A percentile compares a stretch with the other conserved stretches of the same genome.
Conservation (phyloP, 2,113 vertebrate genomes). For the Furnarius figulus region DNA sequence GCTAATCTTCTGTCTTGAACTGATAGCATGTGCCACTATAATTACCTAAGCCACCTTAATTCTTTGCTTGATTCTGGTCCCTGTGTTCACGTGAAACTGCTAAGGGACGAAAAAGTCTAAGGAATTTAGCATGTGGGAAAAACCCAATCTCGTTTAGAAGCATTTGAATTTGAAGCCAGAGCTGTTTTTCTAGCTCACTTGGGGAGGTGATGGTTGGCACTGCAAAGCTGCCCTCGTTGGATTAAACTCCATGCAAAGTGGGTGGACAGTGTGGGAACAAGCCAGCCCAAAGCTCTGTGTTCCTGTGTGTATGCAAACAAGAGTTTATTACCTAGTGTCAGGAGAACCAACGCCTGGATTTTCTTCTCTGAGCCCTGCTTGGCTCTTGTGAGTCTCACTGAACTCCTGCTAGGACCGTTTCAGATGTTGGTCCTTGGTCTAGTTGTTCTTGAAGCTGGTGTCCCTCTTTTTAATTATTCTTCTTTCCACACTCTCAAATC, state of each 20-base stretch:
- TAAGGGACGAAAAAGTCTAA: slow-evolving; percentile 44
- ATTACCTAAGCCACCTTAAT: slow-evolving; percentile 70
- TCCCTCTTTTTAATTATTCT: not conserved
- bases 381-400: not conserved
- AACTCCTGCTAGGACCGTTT: not conserved
- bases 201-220: not conserved
- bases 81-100: slow-evolving; percentile 67
- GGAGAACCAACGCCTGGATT: not conserved
- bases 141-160: not conserved
- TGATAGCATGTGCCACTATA: slow-evolving; percentile 63
- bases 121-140: slow-evolving; percentile 39
- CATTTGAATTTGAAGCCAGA: slow-evolving; percentile 12
- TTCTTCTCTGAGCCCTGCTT: not conserved
- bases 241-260: not conserved
- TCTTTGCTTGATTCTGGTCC: slow-evolving; percentile 54
- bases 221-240: not conserved
- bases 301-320: not conserved
- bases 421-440: not conserved
- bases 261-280: not conserved
- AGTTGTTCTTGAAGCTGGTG: not conserved
- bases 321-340: not conserved
- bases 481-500: not conserved
- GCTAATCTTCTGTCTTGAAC: slow-evolving; percentile 62
- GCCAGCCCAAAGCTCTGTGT: not conserved
- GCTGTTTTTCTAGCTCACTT: not conserved